A percentile compares a stretch with the other conserved stretches of the same genome.
Evolutionary conservation across 2,888 invertebrate species (phyloP).

Genomic region (Caenorhabditis afra): DNA sequence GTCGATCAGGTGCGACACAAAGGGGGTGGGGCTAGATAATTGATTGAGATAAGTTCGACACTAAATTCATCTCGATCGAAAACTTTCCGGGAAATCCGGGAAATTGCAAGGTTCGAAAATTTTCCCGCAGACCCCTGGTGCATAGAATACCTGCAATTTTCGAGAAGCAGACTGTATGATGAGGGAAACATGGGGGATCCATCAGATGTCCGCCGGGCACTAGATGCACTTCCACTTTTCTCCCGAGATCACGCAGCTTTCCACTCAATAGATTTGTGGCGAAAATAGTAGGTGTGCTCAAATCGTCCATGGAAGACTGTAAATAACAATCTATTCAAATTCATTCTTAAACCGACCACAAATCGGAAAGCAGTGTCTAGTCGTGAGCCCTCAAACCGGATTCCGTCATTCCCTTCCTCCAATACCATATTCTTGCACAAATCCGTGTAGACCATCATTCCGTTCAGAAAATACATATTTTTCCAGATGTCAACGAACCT

Average conservation of each 20-base stretch:
- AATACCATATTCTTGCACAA: constrained; percentile 12
- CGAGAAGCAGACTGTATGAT: constrained; percentile 39
- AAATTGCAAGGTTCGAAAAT: too few relatives aligned
- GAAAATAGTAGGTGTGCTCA: constrained; percentile 42
- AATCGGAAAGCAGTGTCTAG: constrained; percentile 43
- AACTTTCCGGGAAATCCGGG: too few relatives aligned
- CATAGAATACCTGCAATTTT: constrained; percentile 35
- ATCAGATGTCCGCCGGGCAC: constrained; percentile 50
- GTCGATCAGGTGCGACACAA: too few relatives aligned
- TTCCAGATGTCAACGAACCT: neutral
- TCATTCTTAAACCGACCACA: constrained; percentile 14
- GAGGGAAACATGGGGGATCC: constrained; percentile 57
- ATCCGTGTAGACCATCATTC: constrained; percentile 32
- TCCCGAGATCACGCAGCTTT: constrained; percentile 6
- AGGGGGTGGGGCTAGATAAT: too few relatives aligned
- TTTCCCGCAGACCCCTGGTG: too few relatives aligned
- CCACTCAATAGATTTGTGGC: neutral
- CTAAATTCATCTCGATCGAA: too few relatives aligned
- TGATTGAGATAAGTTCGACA: too few relatives aligned
- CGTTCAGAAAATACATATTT: constrained; percentile 32
- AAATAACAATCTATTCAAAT: constrained; percentile 14
- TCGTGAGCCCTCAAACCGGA: constrained; percentile 23
- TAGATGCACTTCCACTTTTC: constrained; percentile 41
- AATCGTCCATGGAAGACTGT: constrained; percentile 49
- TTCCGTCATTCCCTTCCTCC: constrained; percentile 15